A percentile compares a stretch with the other conserved stretches of the same genome.
Evolutionary conservation across 2,797 vertebrate genomes (phyloP).

Genomic region (Oreortyx pictus): DNA sequence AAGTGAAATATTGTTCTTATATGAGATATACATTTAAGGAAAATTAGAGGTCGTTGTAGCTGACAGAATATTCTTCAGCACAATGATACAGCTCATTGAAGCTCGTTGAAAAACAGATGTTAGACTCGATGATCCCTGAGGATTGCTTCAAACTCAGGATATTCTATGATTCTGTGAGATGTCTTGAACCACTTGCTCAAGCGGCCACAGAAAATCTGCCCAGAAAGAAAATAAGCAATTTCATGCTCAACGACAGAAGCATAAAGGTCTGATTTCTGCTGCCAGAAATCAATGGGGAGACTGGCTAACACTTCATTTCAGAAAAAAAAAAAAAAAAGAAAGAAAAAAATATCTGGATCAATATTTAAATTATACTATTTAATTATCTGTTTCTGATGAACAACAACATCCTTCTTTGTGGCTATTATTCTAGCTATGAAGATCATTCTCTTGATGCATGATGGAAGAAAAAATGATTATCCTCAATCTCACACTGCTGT

Average conservation of each 20-base stretch:
- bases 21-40: not conserved
- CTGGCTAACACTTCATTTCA: not conserved
- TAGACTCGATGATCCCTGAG: not conserved
- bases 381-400: not conserved
- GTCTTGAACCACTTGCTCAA: not conserved
- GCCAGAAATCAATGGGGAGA: not conserved
- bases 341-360: not conserved
- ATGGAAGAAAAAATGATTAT: not conserved
- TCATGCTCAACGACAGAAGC: not conserved
- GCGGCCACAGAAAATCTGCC: not conserved
- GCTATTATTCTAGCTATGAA: not conserved
- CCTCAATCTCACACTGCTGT: accelerated
- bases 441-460: not conserved
- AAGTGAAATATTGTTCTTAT: not conserved
- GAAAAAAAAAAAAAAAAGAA: not conserved
- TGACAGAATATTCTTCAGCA: slow-evolving; percentile 8
- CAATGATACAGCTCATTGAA: not conserved
- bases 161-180: not conserved
- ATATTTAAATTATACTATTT: not conserved
- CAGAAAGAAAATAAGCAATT: slow-evolving; percentile 12
- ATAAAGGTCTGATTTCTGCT: not conserved
- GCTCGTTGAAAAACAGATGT: not conserved
- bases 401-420: not conserved
- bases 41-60: not conserved
- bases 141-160: not conserved